Conservation (phyloP, 2,113 vertebrate genomes). For the Halcyon senegalensis region DNA sequence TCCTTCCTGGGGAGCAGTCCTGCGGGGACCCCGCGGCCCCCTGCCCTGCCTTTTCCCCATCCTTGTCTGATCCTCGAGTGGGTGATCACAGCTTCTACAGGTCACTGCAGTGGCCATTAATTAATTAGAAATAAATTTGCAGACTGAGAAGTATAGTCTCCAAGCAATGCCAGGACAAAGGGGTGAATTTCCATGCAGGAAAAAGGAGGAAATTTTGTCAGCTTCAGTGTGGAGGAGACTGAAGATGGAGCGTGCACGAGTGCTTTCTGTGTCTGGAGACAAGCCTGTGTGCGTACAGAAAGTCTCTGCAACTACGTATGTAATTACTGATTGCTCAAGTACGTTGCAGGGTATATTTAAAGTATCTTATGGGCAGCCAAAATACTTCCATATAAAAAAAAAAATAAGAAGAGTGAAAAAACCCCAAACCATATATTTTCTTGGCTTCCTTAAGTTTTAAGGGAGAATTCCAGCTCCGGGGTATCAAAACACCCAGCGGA, state of each 20-base stretch:
- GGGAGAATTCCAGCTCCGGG: background rate
- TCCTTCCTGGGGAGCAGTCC: background rate
- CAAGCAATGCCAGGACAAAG: background rate
- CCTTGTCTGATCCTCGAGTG: background rate
- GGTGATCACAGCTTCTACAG: background rate
- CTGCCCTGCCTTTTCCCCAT: background rate
- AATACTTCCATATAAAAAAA: background rate
- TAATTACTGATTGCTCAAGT: background rate
- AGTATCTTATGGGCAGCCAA: background rate
- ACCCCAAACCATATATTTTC: background rate
- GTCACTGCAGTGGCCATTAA: background rate
- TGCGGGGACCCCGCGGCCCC: background rate
- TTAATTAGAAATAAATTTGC: background rate
- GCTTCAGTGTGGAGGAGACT: background rate
- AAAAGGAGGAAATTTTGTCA: background rate
- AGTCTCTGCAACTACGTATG: background rate
- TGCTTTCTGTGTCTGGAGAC: background rate
- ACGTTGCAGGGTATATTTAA: background rate
- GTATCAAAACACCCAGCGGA: background rate
- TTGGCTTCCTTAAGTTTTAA: constrained; percentile 20
- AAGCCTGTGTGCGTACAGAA: background rate
- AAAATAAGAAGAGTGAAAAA: background rate
- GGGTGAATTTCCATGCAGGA: background rate
- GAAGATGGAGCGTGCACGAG: rapidly evolving
- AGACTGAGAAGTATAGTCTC: background rate